Base-by-base conservation (phyloP, 1,140 invertebrate species). In the Bicyclus anynana region DNA sequence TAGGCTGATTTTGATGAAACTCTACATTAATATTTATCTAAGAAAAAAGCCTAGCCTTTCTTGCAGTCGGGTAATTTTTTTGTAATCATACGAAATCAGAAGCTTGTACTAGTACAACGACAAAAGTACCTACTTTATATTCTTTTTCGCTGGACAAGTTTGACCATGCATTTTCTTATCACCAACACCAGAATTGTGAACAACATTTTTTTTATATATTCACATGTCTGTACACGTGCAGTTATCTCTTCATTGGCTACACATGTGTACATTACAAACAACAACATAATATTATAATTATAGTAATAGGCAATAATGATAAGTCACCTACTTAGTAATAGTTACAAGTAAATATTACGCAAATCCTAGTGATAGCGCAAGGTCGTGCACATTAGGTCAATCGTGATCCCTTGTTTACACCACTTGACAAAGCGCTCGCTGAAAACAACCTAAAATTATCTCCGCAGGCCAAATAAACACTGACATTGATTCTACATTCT, bases 401-500 rank as follows among this genome's bases (percentile, higher is more conserved):
- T 13, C 37, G 21, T 27, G 20, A 44, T 17, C 20, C 13, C 26
- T 44, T 44, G 21, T 44, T 53, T 42, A 51, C 20, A 44, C 6
- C 37, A 40, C 37, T 40, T 40, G 37, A 40, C 37, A 40, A 40
- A 40, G 7, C 13, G 16, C 17, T 9, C 13, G 17, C 17, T 18
- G 17, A 16, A 40, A 40, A 40, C 6, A 16, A 40, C 13, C 37
- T 5, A 40, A 40, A 65, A 65, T 68, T 75, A 77, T 80, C 72
- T 74, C 53, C 65, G 62, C 62, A 62, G 65, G 61, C 66, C 69
- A 67, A 71, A 72, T 64, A 55, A 59, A 62, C 53, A 56, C 56
- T 79, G 78, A 79, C 78, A 81, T 81, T 81, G 76, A 68, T 61
- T 73, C 68, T 72, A 74, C 67, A 77, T 77, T 74, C 59, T 56